Conservation (phyloP, 2,113 vertebrate species). For the Corythornis vintsioides region DNA sequence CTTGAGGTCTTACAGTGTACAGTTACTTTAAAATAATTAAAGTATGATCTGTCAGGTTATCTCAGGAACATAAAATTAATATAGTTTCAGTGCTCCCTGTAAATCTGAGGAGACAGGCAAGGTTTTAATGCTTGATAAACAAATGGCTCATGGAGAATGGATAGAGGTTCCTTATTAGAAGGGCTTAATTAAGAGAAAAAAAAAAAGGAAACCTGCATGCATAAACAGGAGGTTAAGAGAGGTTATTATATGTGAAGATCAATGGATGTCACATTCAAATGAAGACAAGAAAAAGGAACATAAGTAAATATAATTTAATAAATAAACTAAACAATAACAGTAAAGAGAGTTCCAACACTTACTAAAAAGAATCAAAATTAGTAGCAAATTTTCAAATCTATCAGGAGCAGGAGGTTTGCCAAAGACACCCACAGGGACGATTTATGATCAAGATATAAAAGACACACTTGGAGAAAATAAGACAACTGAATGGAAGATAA, state of each 20-base stretch:
- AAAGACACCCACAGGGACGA: background rate
- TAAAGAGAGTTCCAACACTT: background rate
- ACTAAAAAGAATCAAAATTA: background rate
- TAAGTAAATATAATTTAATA: background rate
- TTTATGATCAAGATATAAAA: background rate
- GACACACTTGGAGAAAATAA: background rate
- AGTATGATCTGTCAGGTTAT: background rate
- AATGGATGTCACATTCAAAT: background rate
- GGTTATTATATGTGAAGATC: background rate
- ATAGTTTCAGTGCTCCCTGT: background rate
- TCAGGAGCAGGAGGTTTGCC: background rate
- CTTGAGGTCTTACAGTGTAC: background rate
- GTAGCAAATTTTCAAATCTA: background rate
- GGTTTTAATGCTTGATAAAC: background rate
- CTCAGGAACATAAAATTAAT: background rate
- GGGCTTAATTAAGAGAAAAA: background rate
- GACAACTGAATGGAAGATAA: background rate
- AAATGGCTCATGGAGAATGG: background rate
- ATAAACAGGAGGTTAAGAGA: background rate
- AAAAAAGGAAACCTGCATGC: background rate
- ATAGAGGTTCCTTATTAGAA: background rate
- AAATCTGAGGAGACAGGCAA: background rate
- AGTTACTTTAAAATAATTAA: background rate
- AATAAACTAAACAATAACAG: background rate
- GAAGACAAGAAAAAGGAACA: background rate